Evolutionary conservation across 1,140 invertebrate genomes (phyloP), one percentile per base, ranked within the genome.

Genomic region (Vanessa atalanta): DNA sequence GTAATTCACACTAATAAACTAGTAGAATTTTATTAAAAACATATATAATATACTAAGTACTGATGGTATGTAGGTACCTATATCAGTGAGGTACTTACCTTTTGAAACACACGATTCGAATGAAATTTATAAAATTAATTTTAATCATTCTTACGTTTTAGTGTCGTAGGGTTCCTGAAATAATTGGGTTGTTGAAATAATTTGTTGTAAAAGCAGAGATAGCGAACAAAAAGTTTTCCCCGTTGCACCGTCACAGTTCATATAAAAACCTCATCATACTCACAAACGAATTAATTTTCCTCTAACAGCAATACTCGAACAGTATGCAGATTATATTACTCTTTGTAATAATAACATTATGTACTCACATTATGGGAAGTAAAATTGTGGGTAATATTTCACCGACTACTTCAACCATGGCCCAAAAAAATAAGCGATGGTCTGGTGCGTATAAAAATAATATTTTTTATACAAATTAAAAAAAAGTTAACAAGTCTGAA

Each of bases 331-430:
- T 78, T 31, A 61, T 71, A 60, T 61, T 82, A 67, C 20, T 85
- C 51, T 73, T 83, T 12, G 47, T 78, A 47, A n/a, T 84, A 13
- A 11, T 80, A 37, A 78, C 66, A 9, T 23, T 85, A 47, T 81
- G 77, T 51, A 73, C 55, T 20, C 72, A 79, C 31, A 60, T 79
- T 79, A 43, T 50, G 70, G 79, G 76, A 37, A 53, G 5, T 31
- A 5, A 31, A 31, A 31, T 31, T 31, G 26, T 31, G 26, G 26
- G 26, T 31, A 31, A 9, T 1, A 47, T 75, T 15, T 75, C 77
- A 7, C 80, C 84, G 0, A 81, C 82, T 7, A 78, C 79, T 14
- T 81, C 84, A 2, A 84, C 78, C 80, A 26, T 87, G 80, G 83
- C 77, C 77, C 1, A 65, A 68, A 65, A 85, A 80, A 72, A 50